A percentile compares a stretch with the other conserved stretches of the same genome.
These are phyloP conservation scores for Cecidostiba fungosa DNA, from an alignment of 2,888 invertebrate species.

Conservation along the genomic window DNA sequence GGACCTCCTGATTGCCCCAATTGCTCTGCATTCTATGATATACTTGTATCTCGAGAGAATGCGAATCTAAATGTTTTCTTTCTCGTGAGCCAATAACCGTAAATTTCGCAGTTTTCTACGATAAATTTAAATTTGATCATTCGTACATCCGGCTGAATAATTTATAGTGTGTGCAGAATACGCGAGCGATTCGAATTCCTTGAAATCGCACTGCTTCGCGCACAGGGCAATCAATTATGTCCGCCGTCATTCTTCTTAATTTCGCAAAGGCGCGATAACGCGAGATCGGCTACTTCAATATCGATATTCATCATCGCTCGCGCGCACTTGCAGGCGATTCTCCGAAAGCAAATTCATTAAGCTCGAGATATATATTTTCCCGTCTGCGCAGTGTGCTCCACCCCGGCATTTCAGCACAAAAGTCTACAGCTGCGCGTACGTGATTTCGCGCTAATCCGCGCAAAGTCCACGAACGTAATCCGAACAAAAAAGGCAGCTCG, in stretches of 20 bases:
- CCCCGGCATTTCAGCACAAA: not conserved
- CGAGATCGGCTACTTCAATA: not conserved
- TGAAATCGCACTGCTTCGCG: no score
- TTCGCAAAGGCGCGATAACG: conserved; percentile 31
- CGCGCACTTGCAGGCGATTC: conserved; percentile 22
- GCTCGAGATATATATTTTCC: not conserved
- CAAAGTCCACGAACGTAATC: not conserved
- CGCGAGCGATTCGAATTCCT: conserved; percentile 23
- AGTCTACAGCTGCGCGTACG: not conserved
- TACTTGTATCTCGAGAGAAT: not conserved
- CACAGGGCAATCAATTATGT: conserved; percentile 46
- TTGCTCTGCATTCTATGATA: not conserved
- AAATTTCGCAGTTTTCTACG: conserved; percentile 39
- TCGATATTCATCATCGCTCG: conserved; percentile 48
- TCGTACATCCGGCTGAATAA: conserved; percentile 33
- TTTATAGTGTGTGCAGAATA: conserved; percentile 16
- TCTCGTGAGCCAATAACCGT: not conserved
- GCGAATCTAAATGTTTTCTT: conserved; percentile 20
- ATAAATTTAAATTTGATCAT: conserved; percentile 53
- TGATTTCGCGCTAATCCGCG: conserved; percentile 19
- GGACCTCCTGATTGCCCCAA: conserved; percentile 30
- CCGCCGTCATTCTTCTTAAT: not conserved
- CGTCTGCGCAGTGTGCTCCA: not conserved
- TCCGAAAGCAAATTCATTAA: conserved; percentile 49
- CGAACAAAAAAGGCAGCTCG: not conserved